Base-by-base conservation (phyloP, 2,888 invertebrate species). In the Orchesellides sinensis region DNA sequence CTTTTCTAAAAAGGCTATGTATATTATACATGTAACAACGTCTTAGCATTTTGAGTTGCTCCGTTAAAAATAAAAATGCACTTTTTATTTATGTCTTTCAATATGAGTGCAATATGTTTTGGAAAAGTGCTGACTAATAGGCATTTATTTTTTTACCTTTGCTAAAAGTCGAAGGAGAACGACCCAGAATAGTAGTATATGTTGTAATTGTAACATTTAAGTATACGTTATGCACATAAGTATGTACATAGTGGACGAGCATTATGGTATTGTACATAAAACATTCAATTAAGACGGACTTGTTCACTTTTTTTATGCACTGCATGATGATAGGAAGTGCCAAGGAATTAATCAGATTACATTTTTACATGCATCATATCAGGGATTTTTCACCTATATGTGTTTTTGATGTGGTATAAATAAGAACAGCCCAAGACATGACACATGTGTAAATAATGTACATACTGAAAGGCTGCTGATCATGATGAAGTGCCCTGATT, bases 341-440 rank as follows among this genome's bases (percentile, higher is more conserved):
- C 75, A 66, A 56, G 45, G 75, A 75, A 75, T 75, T 75, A 75
- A 75, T 75, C 75, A 75, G 75, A 75, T 75, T 75, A 69, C 52
- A 32, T n/a, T n/a, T n/a, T n/a, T n/a, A n/a, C n/a, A n/a, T n/a
- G n/a, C n/a, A n/a, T 59, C 32, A 35, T 35, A 32, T 35, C 63
- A 35, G 63, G 35, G 35, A 35, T 63, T 63, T 63, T 63, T 54
- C 54, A 54, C 54, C 54, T 54, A 54, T 21, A 54, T 54, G 23
- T 21, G 10, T 12, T 47, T 54, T 54, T 54, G 54, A 21, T 54
- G 54, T 12, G 25, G n/a, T n/a, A n/a, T n/a, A n/a, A n/a, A n/a
- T n/a, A n/a, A n/a, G n/a, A n/a, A n/a, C n/a, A n/a, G n/a, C n/a
- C n/a, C n/a, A n/a, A n/a, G n/a, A n/a, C n/a, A n/a, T n/a, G n/a